Evolutionary conservation across 92 coral and sea anemone genomes (phyloP).

Genomic region (Plumapathes pennacea): DNA sequence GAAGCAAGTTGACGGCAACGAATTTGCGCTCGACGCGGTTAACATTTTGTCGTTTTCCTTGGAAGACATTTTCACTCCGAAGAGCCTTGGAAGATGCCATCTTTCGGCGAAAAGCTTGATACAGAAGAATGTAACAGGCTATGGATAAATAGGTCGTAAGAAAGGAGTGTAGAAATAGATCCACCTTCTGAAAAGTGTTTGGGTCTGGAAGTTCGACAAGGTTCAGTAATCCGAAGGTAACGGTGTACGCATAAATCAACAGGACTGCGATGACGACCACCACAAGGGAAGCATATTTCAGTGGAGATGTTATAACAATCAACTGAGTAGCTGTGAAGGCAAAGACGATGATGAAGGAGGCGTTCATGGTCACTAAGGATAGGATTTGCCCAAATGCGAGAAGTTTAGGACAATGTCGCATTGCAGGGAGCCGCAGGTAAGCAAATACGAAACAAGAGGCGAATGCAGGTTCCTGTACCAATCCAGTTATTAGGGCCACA

Average conservation of each 20-base stretch:
- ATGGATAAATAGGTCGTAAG: background rate
- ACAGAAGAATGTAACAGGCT: constrained; percentile 8
- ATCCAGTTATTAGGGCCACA: constrained; percentile 13
- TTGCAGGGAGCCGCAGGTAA: background rate
- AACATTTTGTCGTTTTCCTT: background rate
- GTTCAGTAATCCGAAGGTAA: background rate
- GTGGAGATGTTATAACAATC: constrained; percentile 30
- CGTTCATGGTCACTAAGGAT: constrained; percentile 2
- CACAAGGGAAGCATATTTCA: constrained; percentile 22
- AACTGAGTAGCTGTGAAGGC: constrained; percentile 20
- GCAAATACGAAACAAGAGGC: constrained; percentile 15
- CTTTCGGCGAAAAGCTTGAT: constrained; percentile 10
- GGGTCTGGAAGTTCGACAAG: background rate
- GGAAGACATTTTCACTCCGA: background rate
- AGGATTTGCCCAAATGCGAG: background rate
- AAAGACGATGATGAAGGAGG: constrained; percentile 23
- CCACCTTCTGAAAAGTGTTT: constrained; percentile 1
- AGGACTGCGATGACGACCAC: constrained; percentile 4
- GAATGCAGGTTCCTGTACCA: constrained; percentile 11
- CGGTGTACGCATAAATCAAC: constrained; percentile 9
- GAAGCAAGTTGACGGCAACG: constrained; percentile 23
- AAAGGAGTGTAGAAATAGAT: constrained; percentile 10
- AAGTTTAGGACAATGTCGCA: background rate
- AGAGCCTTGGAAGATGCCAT: constrained; percentile 16
- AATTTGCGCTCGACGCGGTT: constrained; percentile 16